phyloP scores from a whole-genome alignment of 2,113 vertebrate genomes.

The Cichladusa arquata region DNA sequence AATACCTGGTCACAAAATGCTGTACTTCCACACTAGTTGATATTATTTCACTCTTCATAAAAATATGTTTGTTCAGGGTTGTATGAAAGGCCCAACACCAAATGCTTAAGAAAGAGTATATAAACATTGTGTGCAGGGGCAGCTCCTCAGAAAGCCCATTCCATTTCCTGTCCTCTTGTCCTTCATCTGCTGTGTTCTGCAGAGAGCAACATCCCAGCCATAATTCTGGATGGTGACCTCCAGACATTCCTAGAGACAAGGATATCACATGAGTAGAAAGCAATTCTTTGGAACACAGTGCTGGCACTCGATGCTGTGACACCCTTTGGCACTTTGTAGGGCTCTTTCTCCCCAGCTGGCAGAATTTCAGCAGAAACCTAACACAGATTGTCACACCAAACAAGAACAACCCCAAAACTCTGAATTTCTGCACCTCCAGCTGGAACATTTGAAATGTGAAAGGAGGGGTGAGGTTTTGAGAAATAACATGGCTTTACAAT shows the following conservation, averaged over 20 bases:
- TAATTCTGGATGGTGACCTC: neutral
- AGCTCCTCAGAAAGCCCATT: neutral
- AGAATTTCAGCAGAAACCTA: neutral
- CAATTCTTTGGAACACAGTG: neutral
- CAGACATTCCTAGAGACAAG: neutral
- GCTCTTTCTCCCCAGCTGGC: neutral
- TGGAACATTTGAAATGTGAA: neutral
- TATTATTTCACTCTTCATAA: neutral
- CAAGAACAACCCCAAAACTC: neutral
- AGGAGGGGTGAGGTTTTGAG: neutral
- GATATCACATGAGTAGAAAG: neutral
- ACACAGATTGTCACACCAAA: neutral
- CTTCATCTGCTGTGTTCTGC: neutral
- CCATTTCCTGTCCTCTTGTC: neutral
- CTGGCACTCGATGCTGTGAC: rapidly evolving
- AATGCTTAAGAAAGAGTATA: neutral
- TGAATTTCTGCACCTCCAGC: neutral
- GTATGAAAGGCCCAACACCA: neutral
- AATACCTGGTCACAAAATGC: neutral
- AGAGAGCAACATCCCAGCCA: neutral
- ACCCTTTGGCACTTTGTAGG: rapidly evolving
- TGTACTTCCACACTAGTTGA: neutral
- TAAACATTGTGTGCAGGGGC: no score
- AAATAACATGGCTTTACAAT: neutral
- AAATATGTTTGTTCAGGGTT: neutral